These are phyloP conservation scores for Argentina silus DNA, from an alignment of 2,797 vertebrate genomes.

Conservation along the genomic window DNA sequence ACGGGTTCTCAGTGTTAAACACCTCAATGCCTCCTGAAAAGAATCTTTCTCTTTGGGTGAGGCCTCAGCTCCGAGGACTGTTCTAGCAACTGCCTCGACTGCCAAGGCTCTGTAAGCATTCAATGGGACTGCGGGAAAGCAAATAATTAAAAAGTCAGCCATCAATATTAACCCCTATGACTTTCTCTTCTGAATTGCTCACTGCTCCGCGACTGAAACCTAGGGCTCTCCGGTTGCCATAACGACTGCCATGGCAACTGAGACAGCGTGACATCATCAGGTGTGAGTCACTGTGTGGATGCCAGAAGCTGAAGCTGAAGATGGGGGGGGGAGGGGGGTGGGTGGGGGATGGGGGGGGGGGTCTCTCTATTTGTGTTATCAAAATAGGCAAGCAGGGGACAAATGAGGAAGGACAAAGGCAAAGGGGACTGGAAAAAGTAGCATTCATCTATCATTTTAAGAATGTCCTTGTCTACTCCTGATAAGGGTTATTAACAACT, in stretches of 20 bases:
- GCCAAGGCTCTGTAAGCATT: constrained; percentile 17
- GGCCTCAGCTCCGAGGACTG: not conserved
- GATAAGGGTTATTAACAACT: not conserved
- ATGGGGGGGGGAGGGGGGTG: constrained; percentile 11
- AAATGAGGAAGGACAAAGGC: not conserved
- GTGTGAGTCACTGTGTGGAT: constrained; percentile 68
- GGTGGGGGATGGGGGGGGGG: too few relatives aligned
- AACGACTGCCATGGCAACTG: constrained; percentile 71
- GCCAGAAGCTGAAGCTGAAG: constrained; percentile 42
- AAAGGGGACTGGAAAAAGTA: not conserved
- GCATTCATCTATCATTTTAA: not conserved
- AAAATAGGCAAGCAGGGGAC: not conserved
- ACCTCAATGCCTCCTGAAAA: not conserved
- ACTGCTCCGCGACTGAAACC: constrained; percentile 42
- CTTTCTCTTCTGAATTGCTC: constrained; percentile 37
- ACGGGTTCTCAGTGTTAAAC: not conserved
- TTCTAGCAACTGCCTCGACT: not conserved
- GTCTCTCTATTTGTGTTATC: not conserved
- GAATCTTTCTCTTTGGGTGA: not conserved
- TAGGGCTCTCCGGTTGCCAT: constrained; percentile 62
- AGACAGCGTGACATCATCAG: constrained; percentile 70
- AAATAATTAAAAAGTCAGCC: constrained; percentile 38
- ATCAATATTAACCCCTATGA: constrained; percentile 58
- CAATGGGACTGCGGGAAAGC: not conserved
- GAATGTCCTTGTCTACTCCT: not conserved